Conservation (phyloP, 2,797 vertebrate species). For the Tangara arthus region DNA sequence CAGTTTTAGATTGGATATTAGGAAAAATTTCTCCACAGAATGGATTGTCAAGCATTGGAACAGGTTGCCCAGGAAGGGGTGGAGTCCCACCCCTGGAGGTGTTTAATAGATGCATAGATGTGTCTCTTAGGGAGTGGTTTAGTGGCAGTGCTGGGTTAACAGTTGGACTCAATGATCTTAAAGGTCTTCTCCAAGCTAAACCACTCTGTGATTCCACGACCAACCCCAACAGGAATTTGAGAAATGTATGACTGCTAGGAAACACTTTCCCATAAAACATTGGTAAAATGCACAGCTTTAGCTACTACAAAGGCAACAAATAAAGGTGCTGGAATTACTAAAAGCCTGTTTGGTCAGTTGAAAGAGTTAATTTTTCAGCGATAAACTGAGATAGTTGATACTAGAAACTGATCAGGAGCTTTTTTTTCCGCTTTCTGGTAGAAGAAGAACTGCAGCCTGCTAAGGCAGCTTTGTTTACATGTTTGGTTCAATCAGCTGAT, state of each 20-base stretch:
- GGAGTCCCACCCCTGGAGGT: neutral
- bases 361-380: neutral
- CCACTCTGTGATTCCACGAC: neutral
- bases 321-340: neutral
- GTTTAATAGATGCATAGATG: neutral
- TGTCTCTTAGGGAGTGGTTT: neutral
- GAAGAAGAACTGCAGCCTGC: neutral
- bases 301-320: neutral
- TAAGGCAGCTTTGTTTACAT: neutral
- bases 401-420: neutral
- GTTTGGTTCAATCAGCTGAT: neutral
- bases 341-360: neutral
- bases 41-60: neutral
- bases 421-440: accelerated
- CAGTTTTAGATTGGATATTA: neutral
- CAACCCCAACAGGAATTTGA: neutral
- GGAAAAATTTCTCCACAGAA: neutral
- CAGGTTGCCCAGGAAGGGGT: neutral
- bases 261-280: neutral
- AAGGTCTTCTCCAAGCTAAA: neutral
- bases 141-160: neutral
- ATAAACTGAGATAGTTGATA: neutral
- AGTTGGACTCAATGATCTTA: neutral
- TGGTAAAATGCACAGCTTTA: neutral
- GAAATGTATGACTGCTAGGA: neutral